Conservation (phyloP, 2,888 invertebrate species). For the Dusona sp. region DNA sequence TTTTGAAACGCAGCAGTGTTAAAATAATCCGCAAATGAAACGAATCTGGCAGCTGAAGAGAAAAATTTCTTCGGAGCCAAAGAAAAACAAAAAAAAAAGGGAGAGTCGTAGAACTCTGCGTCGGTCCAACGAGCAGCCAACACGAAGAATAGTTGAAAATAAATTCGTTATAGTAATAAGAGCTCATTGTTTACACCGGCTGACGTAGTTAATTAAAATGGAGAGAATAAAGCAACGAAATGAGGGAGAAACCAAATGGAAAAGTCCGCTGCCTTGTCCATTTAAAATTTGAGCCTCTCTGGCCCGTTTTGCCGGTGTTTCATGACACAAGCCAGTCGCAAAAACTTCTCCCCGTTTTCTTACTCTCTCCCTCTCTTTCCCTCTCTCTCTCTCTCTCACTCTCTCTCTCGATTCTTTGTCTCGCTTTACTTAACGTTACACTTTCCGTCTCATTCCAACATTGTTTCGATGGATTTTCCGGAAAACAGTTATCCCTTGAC, state of each 20-base stretch:
- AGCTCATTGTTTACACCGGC: constrained; percentile 62
- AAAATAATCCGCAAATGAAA: background rate
- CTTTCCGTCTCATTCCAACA: constrained; percentile 20
- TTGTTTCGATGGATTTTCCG: constrained; percentile 37
- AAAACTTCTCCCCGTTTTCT: constrained; percentile 51
- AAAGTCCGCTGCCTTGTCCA: constrained; percentile 45
- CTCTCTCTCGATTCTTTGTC: no score
- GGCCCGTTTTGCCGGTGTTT: constrained; percentile 46
- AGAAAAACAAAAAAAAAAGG: background rate
- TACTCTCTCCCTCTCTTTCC: background rate
- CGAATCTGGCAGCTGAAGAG: background rate
- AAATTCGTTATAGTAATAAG: constrained; percentile 78
- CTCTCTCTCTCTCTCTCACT: background rate
- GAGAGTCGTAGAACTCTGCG: background rate
- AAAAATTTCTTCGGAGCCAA: background rate
- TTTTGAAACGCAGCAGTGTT: background rate
- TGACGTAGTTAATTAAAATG: constrained; percentile 62
- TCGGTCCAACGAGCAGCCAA: constrained; percentile 25
- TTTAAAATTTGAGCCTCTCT: constrained; percentile 53
- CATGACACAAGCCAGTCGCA: constrained; percentile 41
- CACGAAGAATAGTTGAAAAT: constrained; percentile 73
- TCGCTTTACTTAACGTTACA: constrained; percentile 35
- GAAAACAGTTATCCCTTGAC: constrained; percentile 28
- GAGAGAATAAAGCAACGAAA: constrained; percentile 53
- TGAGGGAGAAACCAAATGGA: constrained; percentile 28